phyloP scores from a whole-genome alignment of 1,140 invertebrate genomes.

The Matsumurasca onukii region DNA sequence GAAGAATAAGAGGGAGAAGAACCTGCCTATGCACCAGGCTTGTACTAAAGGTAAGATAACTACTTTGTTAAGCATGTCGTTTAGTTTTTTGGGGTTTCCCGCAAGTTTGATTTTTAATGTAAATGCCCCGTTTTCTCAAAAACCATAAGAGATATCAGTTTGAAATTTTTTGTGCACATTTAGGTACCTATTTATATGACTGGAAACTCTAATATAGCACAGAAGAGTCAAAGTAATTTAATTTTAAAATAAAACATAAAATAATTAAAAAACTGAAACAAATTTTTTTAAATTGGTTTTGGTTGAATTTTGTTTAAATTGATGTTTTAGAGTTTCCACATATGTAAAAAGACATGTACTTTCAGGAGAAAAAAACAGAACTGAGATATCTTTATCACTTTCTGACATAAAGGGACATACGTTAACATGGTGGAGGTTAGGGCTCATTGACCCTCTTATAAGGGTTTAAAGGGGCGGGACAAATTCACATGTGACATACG shows the following conservation, averaged over 20 bases:
- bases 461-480: no score
- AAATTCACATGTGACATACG: no score
- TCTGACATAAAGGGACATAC: background rate
- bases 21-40: no score
- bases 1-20: no score
- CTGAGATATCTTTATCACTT: background rate
- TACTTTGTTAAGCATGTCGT: background rate
- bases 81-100: background rate
- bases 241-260: background rate
- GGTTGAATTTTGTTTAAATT: no score
- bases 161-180: background rate
- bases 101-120: background rate
- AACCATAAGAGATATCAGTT: background rate
- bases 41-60: background rate
- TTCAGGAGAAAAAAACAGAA: no score
- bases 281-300: background rate
- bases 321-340: slow-evolving; percentile 10
- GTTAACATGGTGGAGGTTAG: slow-evolving; percentile 15
- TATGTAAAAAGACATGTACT: no score
- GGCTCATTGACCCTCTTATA: slow-evolving; percentile 14
- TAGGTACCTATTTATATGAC: background rate
- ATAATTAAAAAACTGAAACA: background rate
- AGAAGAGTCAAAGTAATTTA: background rate
- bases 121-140: no score
- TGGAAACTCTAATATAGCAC: background rate